phyloP scores from a whole-genome alignment of 1,140 invertebrate genomes.

The Drosophila azteca region DNA sequence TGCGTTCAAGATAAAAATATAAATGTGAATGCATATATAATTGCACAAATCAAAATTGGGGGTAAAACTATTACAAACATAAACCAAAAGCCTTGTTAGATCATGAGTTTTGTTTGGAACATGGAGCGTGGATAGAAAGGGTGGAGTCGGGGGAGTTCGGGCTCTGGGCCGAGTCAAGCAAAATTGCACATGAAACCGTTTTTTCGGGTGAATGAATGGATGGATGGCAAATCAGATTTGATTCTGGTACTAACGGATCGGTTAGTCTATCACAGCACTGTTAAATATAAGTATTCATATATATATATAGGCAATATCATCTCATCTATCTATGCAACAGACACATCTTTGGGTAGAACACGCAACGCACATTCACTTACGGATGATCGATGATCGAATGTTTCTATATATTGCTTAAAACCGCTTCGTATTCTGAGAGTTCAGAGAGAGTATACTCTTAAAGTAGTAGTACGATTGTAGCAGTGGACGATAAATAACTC shows the following conservation, averaged over 20 bases:
- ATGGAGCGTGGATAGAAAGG: conserved; percentile 20
- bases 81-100: conserved; percentile 51
- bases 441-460: conserved; percentile 13
- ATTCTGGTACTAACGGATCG: conserved; percentile 43
- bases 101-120: conserved; percentile 10
- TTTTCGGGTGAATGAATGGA: conserved; percentile 34
- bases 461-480: conserved; percentile 18
- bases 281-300: conserved; percentile 49
- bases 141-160: not conserved
- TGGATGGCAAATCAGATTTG: conserved; percentile 36
- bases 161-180: conserved; percentile 25
- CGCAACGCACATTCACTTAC: conserved; percentile 72
- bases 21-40: conserved; percentile 64
- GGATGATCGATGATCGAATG: conserved; percentile 40
- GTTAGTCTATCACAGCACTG: conserved; percentile 82
- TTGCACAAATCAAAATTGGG: conserved; percentile 53
- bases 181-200: conserved; percentile 37
- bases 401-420: conserved; percentile 6
- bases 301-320: conserved; percentile 30
- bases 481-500: conserved; percentile 51
- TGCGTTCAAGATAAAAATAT: conserved; percentile 82
- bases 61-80: conserved; percentile 32
- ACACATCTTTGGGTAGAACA: conserved; percentile 56
- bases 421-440: conserved; percentile 39
- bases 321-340: conserved; percentile 57